Evolutionary conservation across 2,797 vertebrate species (phyloP), one percentile per base, ranked within the genome.

Genomic region (Telmatherina bonti): DNA sequence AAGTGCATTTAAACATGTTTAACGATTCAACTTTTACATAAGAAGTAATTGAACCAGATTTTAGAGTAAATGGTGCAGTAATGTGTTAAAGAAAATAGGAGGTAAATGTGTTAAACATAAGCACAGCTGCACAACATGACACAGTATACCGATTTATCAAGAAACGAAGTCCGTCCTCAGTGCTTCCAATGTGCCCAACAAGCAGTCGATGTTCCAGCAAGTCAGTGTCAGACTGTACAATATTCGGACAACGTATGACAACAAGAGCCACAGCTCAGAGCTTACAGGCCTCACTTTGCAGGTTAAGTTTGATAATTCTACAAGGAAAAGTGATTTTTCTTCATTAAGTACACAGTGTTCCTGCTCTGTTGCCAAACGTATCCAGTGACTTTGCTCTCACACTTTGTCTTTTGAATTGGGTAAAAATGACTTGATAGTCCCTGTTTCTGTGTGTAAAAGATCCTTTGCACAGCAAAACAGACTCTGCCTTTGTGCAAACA

Each of bases 1-100:
- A 22, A 49, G 3, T 10, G 20, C 22, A 52, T 8, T 51, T 16
- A 26, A 51, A 31, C 1, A 0, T 38, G 47, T 63, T 35, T 18
- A 36, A 24, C n/a, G 5, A 22, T 51, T 22, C 8, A 16, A 38
- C 22, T 30, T 16, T 51, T 12, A 62, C 4, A 18, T 31, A 31
- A 11, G 22, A 33, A 62, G 15, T 47, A 9, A 10, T 10, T 22
- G 5, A 22, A 22, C 45, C 8, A 5, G 12, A 45, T 15, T 7
- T 20, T 20, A n/a, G 11, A 13, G 4, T 15, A 41, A 1, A 41
- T 18, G 16, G 15, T 41, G 12, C 10, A 41, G 38, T 41, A 5
- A 41, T 18, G 16, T 41, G 10, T 12, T 12, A 38, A 38, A 38
- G 36, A 2, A 38, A 38, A 38, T 38, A 38, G 2, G 33, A 33